Conservation (phyloP, 2,888 invertebrate genomes). For the Operophtera brumata region DNA sequence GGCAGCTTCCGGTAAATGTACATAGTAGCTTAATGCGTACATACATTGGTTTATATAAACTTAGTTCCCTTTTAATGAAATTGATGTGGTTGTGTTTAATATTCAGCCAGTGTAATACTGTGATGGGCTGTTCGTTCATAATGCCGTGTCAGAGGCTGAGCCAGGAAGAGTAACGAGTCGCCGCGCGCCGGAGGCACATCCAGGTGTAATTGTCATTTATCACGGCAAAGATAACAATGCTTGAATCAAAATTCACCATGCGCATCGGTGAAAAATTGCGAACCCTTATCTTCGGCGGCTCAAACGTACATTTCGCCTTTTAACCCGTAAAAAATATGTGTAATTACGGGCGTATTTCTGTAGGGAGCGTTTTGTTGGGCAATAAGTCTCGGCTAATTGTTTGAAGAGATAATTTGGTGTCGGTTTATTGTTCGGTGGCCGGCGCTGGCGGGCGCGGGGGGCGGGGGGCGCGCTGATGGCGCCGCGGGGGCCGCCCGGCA, state of each 20-base stretch:
- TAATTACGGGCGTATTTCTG: conserved; percentile 50
- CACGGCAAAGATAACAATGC: conserved; percentile 43
- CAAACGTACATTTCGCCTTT: conserved; percentile 33
- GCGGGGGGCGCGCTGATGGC: conserved; percentile 62
- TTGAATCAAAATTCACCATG: conserved; percentile 38
- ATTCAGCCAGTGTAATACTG: conserved; percentile 34
- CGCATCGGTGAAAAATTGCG: conserved; percentile 37
- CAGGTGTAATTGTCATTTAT: conserved; percentile 44
- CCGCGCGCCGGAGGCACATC: conserved; percentile 31
- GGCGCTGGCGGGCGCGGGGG: conserved; percentile 45
- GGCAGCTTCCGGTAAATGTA: not conserved
- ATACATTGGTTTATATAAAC: conserved; percentile 2
- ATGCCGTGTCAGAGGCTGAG: conserved; percentile 33
- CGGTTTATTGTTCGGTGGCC: conserved; percentile 64
- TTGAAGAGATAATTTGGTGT: conserved; percentile 73
- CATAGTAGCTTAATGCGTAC: not conserved
- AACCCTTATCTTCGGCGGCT: conserved; percentile 32
- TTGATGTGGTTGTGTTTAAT: conserved; percentile 30
- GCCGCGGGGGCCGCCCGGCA: conserved; percentile 43
- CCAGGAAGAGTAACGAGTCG: conserved; percentile 35
- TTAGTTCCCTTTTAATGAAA: conserved; percentile 15
- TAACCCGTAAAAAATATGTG: conserved; percentile 43
- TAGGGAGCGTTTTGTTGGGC: conserved; percentile 48
- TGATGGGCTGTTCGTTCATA: conserved; percentile 34
- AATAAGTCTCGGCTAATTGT: conserved; percentile 70